Evolutionary conservation across 2,888 invertebrate genomes (phyloP).

Genomic region (Crematogaster levior): DNA sequence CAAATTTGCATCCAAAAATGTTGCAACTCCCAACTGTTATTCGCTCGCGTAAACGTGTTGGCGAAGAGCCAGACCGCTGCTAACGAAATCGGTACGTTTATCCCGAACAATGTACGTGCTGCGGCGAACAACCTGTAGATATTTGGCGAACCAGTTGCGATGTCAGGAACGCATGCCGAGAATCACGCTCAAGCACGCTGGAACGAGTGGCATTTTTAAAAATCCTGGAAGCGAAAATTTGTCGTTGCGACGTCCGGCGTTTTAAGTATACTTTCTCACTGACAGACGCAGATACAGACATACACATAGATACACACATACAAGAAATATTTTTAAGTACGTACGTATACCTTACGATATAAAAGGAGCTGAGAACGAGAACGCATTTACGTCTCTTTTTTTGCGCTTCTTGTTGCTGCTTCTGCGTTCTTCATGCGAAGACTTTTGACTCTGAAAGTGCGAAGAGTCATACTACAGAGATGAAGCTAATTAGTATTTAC

Average conservation of each 20-base stretch:
- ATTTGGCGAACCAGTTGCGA: slow-evolving; percentile 69
- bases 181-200: slow-evolving; percentile 40
- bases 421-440: slow-evolving; percentile 52
- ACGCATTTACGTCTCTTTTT: slow-evolving; percentile 55
- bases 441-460: slow-evolving; percentile 59
- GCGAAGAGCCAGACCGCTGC: slow-evolving; percentile 76
- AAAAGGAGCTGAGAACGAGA: slow-evolving; percentile 53
- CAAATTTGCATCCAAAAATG: slow-evolving; percentile 63
- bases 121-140: slow-evolving; percentile 83
- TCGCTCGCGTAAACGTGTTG: slow-evolving; percentile 78
- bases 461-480: slow-evolving; percentile 36
- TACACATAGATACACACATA: background rate
- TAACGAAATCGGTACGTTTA: slow-evolving; percentile 82
- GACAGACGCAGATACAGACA: slow-evolving; percentile 21
- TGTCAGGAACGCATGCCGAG: slow-evolving; percentile 41
- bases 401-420: slow-evolving; percentile 24
- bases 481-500: slow-evolving; percentile 76
- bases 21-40: slow-evolving; percentile 60
- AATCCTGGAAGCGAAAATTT: slow-evolving; percentile 45
- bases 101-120: slow-evolving; percentile 75
- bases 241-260: slow-evolving; percentile 28
- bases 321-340: background rate
- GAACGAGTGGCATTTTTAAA: slow-evolving; percentile 49
- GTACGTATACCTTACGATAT: slow-evolving; percentile 13
- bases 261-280: slow-evolving; percentile 54